Evolutionary conservation across 2,888 invertebrate species (phyloP).

Genomic region (Herminia tarsipennalis): DNA sequence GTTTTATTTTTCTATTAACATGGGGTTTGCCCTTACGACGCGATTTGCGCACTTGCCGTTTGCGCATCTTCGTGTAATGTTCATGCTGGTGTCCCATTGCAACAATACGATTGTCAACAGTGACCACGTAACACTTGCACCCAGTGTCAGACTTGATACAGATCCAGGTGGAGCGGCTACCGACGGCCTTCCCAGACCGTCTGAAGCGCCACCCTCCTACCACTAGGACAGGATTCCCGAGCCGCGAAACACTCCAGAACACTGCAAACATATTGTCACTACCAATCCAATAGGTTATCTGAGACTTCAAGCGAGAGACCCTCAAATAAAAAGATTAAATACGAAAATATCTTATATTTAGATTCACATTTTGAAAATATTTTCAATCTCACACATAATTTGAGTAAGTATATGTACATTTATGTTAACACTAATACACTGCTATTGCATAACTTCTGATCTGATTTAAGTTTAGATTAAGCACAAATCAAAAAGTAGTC

Average conservation of each 20-base stretch:
- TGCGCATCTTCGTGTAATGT: slow-evolving; percentile 50
- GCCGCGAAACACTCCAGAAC: slow-evolving; percentile 66
- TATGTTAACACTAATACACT: too few species aligned
- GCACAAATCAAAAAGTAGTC: too few species aligned
- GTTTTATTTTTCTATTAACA: slow-evolving; percentile 4
- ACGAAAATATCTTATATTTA: slow-evolving; percentile 44
- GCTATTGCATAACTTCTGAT: too few species aligned
- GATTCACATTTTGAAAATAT: slow-evolving; percentile 22
- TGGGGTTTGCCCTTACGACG: slow-evolving; percentile 3
- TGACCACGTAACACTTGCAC: slow-evolving; percentile 66
- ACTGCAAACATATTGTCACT: slow-evolving; percentile 62
- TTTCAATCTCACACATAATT: slow-evolving; percentile 5
- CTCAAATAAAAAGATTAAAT: slow-evolving; percentile 38
- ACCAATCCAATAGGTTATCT: slow-evolving; percentile 33
- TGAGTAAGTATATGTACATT: too few species aligned
- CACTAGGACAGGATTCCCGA: slow-evolving; percentile 72
- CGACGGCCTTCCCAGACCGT: slow-evolving; percentile 42
- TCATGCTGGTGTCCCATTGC: slow-evolving; percentile 57
- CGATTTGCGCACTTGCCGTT: slow-evolving; percentile 15
- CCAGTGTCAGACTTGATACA: slow-evolving; percentile 76
- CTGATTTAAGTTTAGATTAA: too few species aligned
- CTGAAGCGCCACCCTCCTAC: slow-evolving; percentile 67
- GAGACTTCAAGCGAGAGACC: too few species aligned
- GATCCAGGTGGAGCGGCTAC: slow-evolving; percentile 56
- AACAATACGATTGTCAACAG: slow-evolving; percentile 51